A percentile compares a stretch with the other conserved stretches of the same genome.
Conservation (phyloP, 2,113 vertebrate species). For the Sinocyclocheilus anophthalmus region DNA sequence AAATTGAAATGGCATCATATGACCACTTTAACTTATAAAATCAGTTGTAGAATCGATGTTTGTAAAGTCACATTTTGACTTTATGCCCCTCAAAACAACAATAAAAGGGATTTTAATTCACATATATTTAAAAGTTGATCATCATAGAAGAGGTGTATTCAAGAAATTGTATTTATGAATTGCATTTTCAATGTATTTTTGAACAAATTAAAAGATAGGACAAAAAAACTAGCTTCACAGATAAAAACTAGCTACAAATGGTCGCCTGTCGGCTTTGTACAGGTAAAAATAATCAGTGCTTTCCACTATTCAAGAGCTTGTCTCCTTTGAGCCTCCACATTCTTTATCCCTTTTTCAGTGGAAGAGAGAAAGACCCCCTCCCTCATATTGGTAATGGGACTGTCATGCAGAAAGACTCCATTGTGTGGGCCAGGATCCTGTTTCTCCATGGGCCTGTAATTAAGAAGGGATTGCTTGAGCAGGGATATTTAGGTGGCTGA, state of each 20-base stretch:
- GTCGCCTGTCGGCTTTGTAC: conserved; percentile 49
- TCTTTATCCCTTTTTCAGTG: conserved; percentile 63
- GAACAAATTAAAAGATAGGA: neutral
- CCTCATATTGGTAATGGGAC: conserved; percentile 67
- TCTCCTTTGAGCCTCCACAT: conserved; percentile 66
- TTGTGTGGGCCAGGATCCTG: conserved; percentile 71
- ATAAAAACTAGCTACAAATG: neutral
- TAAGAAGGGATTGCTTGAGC: conserved; percentile 73
- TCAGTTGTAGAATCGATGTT: neutral
- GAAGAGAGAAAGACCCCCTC: conserved; percentile 41
- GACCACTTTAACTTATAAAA: neutral
- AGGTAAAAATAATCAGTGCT: conserved; percentile 66
- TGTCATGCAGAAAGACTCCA: conserved; percentile 78
- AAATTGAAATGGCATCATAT: no score
- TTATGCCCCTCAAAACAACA: neutral
- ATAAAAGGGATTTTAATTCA: neutral
- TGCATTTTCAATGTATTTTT: neutral
- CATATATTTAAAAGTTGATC: neutral
- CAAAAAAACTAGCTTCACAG: neutral
- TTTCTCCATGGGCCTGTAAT: conserved; percentile 77
- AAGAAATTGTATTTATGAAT: neutral
- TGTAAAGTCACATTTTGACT: neutral
- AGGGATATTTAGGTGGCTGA: conserved; percentile 51
- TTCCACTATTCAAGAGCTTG: conserved; percentile 65
- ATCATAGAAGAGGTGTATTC: neutral